These are phyloP conservation scores for Thymelicus lineola DNA, from an alignment of 2,888 invertebrate genomes.

Conservation along the genomic window DNA sequence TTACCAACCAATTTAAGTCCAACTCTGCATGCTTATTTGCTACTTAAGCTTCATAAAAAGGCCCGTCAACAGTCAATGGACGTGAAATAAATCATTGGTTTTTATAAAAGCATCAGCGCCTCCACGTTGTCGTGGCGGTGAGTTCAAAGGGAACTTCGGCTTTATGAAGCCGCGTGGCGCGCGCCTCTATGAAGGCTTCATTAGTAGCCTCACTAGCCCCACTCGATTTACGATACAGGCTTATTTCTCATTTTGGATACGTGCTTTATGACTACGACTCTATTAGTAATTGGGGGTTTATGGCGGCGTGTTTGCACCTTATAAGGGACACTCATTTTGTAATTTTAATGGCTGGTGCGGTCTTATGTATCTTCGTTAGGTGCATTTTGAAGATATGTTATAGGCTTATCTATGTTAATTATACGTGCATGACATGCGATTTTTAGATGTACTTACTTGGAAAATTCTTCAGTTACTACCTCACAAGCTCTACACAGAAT, in stretches of 20 bases:
- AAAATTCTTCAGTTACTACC: too few relatives aligned
- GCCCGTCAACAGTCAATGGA: slow-evolving; percentile 46
- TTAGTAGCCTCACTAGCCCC: slow-evolving; percentile 49
- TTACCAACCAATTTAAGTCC: background rate
- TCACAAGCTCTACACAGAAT: too few relatives aligned
- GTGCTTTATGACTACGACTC: slow-evolving; percentile 23
- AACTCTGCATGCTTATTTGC: slow-evolving; percentile 25
- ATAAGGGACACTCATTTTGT: background rate
- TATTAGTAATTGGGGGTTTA: slow-evolving; percentile 36
- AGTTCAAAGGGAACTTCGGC: slow-evolving; percentile 46
- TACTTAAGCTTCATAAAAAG: slow-evolving; percentile 29
- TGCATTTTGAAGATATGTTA: too few relatives aligned
- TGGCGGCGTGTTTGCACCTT: slow-evolving; percentile 20
- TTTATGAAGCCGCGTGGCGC: slow-evolving; percentile 67
- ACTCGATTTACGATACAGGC: slow-evolving; percentile 29
- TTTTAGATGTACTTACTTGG: too few relatives aligned
- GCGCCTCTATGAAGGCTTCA: slow-evolving; percentile 70
- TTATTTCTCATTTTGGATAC: slow-evolving; percentile 26
- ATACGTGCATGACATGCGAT: too few relatives aligned
- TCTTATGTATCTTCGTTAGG: too few relatives aligned
- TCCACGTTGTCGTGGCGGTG: slow-evolving; percentile 63
- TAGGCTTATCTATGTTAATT: too few relatives aligned
- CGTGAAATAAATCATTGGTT: slow-evolving; percentile 78
- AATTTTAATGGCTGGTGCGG: background rate
- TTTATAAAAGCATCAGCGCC: slow-evolving; percentile 81